These are phyloP conservation scores for Dromococcyx pavoninus DNA, from an alignment of 2,797 vertebrate species.

Conservation along the genomic window DNA sequence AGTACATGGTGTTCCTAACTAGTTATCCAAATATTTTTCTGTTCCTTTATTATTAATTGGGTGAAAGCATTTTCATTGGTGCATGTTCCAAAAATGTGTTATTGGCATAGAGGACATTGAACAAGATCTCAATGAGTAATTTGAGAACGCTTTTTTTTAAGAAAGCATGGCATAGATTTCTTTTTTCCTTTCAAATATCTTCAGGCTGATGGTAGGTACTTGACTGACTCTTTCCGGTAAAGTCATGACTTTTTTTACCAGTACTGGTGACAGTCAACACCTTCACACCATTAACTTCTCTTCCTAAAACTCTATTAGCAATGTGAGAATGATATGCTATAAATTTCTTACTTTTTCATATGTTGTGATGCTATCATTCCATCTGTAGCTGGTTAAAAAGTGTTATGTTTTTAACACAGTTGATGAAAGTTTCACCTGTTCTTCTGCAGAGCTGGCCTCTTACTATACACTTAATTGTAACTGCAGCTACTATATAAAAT, in stretches of 20 bases:
- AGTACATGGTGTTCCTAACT: background rate
- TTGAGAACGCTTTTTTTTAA: background rate
- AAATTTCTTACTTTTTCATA: background rate
- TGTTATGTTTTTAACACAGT: background rate
- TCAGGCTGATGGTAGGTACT: background rate
- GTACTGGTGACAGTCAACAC: background rate
- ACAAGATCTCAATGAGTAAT: background rate
- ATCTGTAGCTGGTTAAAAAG: background rate
- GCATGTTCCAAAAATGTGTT: background rate
- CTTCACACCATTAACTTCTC: background rate
- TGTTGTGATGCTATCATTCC: background rate
- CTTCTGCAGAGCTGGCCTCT: background rate
- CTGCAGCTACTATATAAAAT: slow-evolving; percentile 38
- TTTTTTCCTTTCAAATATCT: background rate
- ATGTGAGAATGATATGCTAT: background rate
- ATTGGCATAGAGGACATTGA: background rate
- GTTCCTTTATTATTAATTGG: background rate
- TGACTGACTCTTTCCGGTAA: background rate
- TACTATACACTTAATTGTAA: slow-evolving; percentile 1
- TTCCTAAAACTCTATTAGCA: background rate
- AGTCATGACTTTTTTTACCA: background rate
- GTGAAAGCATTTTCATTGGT: background rate
- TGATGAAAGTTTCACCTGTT: background rate
- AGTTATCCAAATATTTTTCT: background rate
- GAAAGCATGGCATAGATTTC: background rate